A percentile compares a stretch with the other conserved stretches of the same genome.
Conservation (phyloP, 2,888 invertebrate species). For the Amphiduros pacificus region DNA sequence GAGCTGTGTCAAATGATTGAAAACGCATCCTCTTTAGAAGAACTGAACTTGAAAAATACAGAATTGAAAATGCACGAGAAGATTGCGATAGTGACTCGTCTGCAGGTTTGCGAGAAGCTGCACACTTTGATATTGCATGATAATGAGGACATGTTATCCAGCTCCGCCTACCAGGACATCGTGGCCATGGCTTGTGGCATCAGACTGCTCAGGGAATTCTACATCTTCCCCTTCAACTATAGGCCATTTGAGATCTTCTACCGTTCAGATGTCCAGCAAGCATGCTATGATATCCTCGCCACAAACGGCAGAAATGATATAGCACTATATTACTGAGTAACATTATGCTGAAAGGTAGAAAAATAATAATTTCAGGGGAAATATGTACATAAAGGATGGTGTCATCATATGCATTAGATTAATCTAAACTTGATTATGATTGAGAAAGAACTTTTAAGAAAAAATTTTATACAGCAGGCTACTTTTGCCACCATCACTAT, state of each 20-base stretch:
- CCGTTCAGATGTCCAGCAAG: slow-evolving; percentile 2
- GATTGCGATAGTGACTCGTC: slow-evolving; percentile 5
- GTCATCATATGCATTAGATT: too few relatives aligned
- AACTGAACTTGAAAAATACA: slow-evolving; percentile 21
- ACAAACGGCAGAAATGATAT: slow-evolving; percentile 12
- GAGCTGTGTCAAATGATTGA: slow-evolving; percentile 4
- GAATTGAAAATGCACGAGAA: slow-evolving; percentile 18
- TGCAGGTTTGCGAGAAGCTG: slow-evolving; percentile 1
- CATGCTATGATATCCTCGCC: background rate
- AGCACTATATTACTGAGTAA: slow-evolving; percentile 18
- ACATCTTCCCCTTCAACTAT: slow-evolving; percentile 25
- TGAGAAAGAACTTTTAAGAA: too few relatives aligned
- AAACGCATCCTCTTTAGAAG: background rate
- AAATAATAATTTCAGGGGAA: too few relatives aligned
- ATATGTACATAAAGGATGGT: too few relatives aligned
- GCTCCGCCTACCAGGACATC: slow-evolving; percentile 13
- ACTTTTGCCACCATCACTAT: too few relatives aligned
- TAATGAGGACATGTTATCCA: slow-evolving; percentile 18
- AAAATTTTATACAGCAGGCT: too few relatives aligned
- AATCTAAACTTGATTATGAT: too few relatives aligned
- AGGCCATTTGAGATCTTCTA: slow-evolving; percentile 24
- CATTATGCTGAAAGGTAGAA: too few relatives aligned
- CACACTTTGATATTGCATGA: slow-evolving; percentile 16
- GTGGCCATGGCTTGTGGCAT: slow-evolving; percentile 21
- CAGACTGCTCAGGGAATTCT: slow-evolving; percentile 13